These are phyloP conservation scores for Zaprionus vittiger DNA, from an alignment of 1,140 invertebrate species.

Conservation along the genomic window DNA sequence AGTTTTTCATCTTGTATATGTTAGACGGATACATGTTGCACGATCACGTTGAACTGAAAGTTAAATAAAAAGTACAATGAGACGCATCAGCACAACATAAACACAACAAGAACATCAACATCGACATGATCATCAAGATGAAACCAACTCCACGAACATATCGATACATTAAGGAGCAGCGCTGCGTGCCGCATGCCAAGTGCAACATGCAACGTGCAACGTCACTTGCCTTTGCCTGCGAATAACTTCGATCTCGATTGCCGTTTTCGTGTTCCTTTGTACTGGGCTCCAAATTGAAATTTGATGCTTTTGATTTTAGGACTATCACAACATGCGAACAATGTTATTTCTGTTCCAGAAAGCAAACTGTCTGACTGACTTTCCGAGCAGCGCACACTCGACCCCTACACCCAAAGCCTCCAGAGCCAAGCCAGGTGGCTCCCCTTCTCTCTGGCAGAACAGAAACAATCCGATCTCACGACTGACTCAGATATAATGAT, in stretches of 20 bases:
- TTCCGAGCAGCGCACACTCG: constrained; percentile 13
- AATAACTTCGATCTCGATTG: constrained; percentile 34
- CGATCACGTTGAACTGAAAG: constrained; percentile 20
- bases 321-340: constrained; percentile 42
- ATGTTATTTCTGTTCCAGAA: constrained; percentile 32
- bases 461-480: no score
- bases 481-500: no score
- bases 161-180: neutral
- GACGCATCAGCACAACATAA: neutral
- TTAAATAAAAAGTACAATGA: neutral
- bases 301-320: constrained; percentile 48
- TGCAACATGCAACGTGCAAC: neutral
- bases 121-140: neutral
- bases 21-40: constrained; percentile 55
- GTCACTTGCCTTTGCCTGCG: constrained; percentile 20
- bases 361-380: constrained; percentile 24
- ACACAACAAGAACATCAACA: neutral
- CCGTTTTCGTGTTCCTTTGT: constrained; percentile 37
- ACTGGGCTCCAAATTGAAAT: constrained; percentile 35
- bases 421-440: neutral
- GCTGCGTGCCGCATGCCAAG: neutral
- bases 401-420: neutral
- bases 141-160: neutral
- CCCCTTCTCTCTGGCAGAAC: no score
- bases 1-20: constrained; percentile 66